Evolutionary conservation across 2,888 invertebrate genomes (phyloP).

Genomic region (Siphonodentalium dalli): DNA sequence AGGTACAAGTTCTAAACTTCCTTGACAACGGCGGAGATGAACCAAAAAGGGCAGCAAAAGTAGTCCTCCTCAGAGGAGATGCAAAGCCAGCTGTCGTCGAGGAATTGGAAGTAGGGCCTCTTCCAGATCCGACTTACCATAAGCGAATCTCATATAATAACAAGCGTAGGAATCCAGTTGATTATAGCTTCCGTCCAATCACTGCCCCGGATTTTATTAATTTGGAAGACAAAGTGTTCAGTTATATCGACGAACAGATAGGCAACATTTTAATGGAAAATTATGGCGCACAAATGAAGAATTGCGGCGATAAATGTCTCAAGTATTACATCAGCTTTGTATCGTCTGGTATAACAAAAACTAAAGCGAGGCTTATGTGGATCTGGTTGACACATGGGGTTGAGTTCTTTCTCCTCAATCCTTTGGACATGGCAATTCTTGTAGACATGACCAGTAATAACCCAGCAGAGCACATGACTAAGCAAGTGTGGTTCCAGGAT

Average conservation of each 20-base stretch:
- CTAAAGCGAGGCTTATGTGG: constrained; percentile 36
- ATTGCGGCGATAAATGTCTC: constrained; percentile 41
- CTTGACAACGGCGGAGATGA: constrained; percentile 22
- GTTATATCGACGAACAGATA: constrained; percentile 23
- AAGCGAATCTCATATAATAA: constrained; percentile 11
- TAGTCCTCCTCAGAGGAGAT: constrained; percentile 47
- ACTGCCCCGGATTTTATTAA: constrained; percentile 31
- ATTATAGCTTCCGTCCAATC: constrained; percentile 39
- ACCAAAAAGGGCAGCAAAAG: constrained; percentile 42
- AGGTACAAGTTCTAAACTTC: constrained; percentile 29
- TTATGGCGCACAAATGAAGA: constrained; percentile 37
- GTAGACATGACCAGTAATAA: constrained; percentile 38
- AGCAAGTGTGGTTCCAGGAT: constrained; percentile 38
- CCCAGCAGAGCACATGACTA: constrained; percentile 31
- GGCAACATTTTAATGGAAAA: constrained; percentile 41
- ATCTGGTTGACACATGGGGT: constrained; percentile 32
- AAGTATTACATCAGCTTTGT: constrained; percentile 34
- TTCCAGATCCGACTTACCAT: constrained; percentile 38
- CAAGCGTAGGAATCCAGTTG: constrained; percentile 28
- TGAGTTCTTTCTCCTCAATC: constrained; percentile 42
- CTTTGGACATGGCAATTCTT: constrained; percentile 47
- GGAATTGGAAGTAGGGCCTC: constrained; percentile 44
- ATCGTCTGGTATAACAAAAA: constrained; percentile 29
- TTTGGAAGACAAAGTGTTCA: constrained; percentile 10
- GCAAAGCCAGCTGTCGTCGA: constrained; percentile 35